Evolutionary conservation across 2,113 vertebrate genomes (phyloP), one percentile per base, ranked within the genome.

Genomic region (Galemys pyrenaicus): DNA sequence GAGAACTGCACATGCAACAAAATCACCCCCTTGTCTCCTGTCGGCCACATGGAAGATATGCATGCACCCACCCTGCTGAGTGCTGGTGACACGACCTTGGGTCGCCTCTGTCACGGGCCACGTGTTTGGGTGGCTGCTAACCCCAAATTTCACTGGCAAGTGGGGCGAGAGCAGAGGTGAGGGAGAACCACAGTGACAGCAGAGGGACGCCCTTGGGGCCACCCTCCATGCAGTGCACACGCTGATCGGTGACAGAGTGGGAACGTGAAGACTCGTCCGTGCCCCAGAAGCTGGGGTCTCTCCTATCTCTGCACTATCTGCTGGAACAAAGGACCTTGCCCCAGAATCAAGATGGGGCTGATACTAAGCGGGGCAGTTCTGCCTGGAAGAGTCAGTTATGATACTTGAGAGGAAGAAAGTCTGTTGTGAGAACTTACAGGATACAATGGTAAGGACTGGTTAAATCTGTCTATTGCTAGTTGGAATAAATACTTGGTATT

Each of bases 1-100:
- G 93, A 98, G 90, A 98, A 93, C 51, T 37, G 73, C 81, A 93
- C 62, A 77, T 93, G 87, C 49, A 89, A 94, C 73, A 68, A 82
- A 93, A 91, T 68, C 41, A 75, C 90, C 82, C 97, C 93, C 85
- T 75, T 24, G 49, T 75, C 87, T 90, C 94, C 96, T 85, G 89
- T 54, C 85, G 90, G 85, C 95, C 91, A 90, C 87, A 96, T 80
- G 87, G 73, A 89, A 96, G 80, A 75, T 96, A 92, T 70, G 89
- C 96, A 92, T 86, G 49, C 78, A 68, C 70, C 13, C 77, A 89
- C 71, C 86, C 86, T 92, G 89, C 70, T 85, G 96, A 92, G 74
- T 73, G 71, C 6, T 64, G 85, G 82, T 78, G 82, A 92, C 79
- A 89, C 78, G 74, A 93, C 54, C 70, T 82, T 65, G 78, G 96